phyloP scores from a whole-genome alignment of 2,888 invertebrate species.

The Linyphia triangularis region DNA sequence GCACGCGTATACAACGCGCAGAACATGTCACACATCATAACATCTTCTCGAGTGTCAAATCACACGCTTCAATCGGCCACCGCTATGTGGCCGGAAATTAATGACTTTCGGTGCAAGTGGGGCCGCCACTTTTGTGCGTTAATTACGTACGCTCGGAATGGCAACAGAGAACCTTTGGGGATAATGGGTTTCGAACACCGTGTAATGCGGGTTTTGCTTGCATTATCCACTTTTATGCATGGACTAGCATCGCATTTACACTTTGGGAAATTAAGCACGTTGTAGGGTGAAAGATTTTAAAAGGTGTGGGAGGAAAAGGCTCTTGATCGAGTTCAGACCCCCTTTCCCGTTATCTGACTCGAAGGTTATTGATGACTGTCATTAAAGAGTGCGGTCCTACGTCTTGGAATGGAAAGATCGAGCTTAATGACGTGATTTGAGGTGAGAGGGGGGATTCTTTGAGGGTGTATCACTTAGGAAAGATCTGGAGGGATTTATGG shows the following conservation, averaged over 20 bases:
- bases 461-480: slow-evolving; percentile 10
- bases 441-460: slow-evolving; percentile 11
- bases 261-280: slow-evolving; percentile 72
- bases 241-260: slow-evolving; percentile 56
- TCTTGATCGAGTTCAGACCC: neutral
- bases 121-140: slow-evolving; percentile 65
- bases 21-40: slow-evolving; percentile 57
- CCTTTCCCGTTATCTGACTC: slow-evolving; percentile 43
- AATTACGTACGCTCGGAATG: slow-evolving; percentile 68
- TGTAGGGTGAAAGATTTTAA: slow-evolving; percentile 30
- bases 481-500: slow-evolving; percentile 5
- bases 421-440: slow-evolving; percentile 34
- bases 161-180: slow-evolving; percentile 51
- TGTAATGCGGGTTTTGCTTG: slow-evolving; percentile 42
- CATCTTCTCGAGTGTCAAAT: slow-evolving; percentile 36
- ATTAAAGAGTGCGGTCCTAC: slow-evolving; percentile 50
- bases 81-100: slow-evolving; percentile 67
- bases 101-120: slow-evolving; percentile 54
- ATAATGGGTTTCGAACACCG: slow-evolving; percentile 68
- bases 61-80: slow-evolving; percentile 53
- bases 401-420: slow-evolving; percentile 39
- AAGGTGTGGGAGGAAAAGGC: neutral
- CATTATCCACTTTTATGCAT: slow-evolving; percentile 73
- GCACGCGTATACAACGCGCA: slow-evolving; percentile 34
- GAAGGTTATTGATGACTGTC: slow-evolving; percentile 73